Evolutionary conservation across 2,113 vertebrate genomes (phyloP), one percentile per base, ranked within the genome.

Genomic region (Gorsachius goisagi): DNA sequence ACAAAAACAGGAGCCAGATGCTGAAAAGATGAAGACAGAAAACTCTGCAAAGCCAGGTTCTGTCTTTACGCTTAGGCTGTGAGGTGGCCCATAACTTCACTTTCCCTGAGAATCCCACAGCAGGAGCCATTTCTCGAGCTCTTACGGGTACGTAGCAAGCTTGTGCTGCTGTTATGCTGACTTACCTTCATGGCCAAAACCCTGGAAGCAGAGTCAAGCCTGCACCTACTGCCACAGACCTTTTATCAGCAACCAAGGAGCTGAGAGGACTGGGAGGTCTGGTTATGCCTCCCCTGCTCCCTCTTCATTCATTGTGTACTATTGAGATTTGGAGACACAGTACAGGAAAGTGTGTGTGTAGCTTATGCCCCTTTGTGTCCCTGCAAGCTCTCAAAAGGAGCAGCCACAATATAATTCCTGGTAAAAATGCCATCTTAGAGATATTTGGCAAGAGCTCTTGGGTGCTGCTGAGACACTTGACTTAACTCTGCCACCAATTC

Each of bases 401-500:
- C 62, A 90, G 49, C 37, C 85, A 77, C 6, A 1, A 72, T 56
- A 75, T 62, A 85, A 88, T 69, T 49, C 35, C 26, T 59, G 19
- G 55, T 79, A 75, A 91, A 91, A 91, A 85, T 73, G 55, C 27
- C 84, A 63, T 79, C 24, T 85, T 58, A 41, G 74, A 91, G n/a
- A 33, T 82, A 83, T 33, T 68, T 88, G 71, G 27, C 12, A 2
- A 76, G 59, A 80, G 35, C 17, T 88, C 55, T 90, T 8, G 4
- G 41, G 37, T 90, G 74, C 62, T 94, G 71, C 81, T 74, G 82
- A 93, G 88, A 66, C 45, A 53, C 53, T 89, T 79, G 66, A 78
- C 58, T 95, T 89, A 90, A 79, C 90, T 85, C 60, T 90, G 75
- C 90, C 81, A 91, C 82, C 78, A 88, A n/a, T 74, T 93, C 59